Percentiles rank a stretch among this genome's conserved stretches.
These are phyloP conservation scores for Odontothrips loti DNA, from an alignment of 2,888 invertebrate species.

Conservation along the genomic window DNA sequence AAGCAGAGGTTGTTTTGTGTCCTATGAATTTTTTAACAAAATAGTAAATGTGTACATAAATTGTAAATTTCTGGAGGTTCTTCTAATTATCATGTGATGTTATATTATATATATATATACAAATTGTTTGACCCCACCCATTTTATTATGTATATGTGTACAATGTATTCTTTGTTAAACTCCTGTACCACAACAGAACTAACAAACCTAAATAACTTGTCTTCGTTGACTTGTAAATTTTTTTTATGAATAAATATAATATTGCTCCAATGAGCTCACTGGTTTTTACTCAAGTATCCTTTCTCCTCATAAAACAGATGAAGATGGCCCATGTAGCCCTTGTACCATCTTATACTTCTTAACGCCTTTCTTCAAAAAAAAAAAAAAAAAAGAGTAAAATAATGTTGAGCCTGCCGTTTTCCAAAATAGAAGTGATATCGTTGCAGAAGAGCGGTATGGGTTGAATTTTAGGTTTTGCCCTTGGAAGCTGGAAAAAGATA, in stretches of 20 bases:
- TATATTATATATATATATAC: not conserved
- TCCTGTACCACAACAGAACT: not conserved
- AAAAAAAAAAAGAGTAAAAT: too few relatives aligned
- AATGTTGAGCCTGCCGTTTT: too few relatives aligned
- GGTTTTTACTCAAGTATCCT: too few relatives aligned
- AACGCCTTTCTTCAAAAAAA: too few relatives aligned
- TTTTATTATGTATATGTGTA: constrained; percentile 27
- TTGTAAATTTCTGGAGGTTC: constrained; percentile 1
- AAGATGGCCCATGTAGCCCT: too few relatives aligned
- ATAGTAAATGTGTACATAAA: not conserved
- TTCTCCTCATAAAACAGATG: too few relatives aligned
- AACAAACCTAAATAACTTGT: not conserved
- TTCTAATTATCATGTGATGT: constrained; percentile 3
- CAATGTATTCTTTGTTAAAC: constrained; percentile 9
- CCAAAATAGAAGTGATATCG: too few relatives aligned
- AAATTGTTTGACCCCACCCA: not conserved
- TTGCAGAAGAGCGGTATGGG: too few relatives aligned
- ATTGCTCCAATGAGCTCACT: not conserved
- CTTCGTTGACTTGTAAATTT: constrained; percentile 8
- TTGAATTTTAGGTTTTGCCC: too few relatives aligned
- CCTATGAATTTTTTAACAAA: not conserved
- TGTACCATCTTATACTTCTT: too few relatives aligned
- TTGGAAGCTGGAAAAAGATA: too few relatives aligned
- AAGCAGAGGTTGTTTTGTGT: not conserved
- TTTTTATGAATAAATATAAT: constrained; percentile 21